phyloP scores from a whole-genome alignment of 2,113 vertebrate genomes.

The Scomber colias region DNA sequence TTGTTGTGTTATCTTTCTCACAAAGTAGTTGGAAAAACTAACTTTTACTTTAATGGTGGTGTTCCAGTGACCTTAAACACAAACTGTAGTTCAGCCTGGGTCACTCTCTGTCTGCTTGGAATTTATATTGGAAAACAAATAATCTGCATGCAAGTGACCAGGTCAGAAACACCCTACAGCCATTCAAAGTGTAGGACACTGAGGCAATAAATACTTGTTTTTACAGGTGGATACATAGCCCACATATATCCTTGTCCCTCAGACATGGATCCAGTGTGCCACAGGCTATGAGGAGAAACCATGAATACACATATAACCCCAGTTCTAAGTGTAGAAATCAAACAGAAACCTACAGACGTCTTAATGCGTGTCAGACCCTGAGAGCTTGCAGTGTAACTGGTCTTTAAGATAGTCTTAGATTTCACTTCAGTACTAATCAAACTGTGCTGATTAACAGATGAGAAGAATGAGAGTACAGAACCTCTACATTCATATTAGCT shows the following conservation, averaged over 20 bases:
- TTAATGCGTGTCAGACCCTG: conserved; percentile 2
- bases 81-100: conserved; percentile 33
- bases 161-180: conserved; percentile 61
- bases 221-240: conserved; percentile 64
- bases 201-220: conserved; percentile 74
- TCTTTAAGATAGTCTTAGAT: conserved; percentile 27
- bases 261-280: conserved; percentile 19
- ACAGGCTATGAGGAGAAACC: conserved; percentile 32
- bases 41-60: neutral
- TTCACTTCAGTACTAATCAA: conserved; percentile 31
- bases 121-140: conserved; percentile 48
- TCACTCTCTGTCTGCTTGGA: conserved; percentile 26
- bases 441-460: conserved; percentile 24
- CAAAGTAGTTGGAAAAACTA: neutral
- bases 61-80: conserved; percentile 26
- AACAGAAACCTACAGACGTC: too few species aligned
- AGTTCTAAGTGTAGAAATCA: too few species aligned
- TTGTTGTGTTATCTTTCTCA: neutral
- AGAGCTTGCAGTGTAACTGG: neutral
- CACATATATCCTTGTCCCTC: conserved; percentile 49
- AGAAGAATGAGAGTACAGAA: conserved; percentile 21
- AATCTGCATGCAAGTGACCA: conserved; percentile 48
- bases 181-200: conserved; percentile 36
- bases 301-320: neutral
- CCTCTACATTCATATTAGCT: conserved; percentile 17